Conservation (phyloP, 2,888 invertebrate genomes). For the Drosophila subsilvestris region DNA sequence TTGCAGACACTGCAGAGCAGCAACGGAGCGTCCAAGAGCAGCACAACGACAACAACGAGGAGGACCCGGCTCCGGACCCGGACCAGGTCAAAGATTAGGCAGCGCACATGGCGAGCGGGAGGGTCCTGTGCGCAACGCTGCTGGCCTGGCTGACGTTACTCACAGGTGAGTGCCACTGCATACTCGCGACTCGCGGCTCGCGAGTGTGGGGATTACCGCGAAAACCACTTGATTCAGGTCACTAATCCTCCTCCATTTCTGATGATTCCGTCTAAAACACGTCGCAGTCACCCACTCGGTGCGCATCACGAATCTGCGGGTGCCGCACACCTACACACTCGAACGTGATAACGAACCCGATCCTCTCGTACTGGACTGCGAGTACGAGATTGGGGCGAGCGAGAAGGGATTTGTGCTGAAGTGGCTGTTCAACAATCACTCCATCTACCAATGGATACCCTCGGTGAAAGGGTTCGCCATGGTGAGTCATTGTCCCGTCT, state of each 20-base stretch:
- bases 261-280: not conserved
- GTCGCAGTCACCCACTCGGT: slow-evolving; percentile 81
- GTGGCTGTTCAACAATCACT: slow-evolving; percentile 84
- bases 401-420: slow-evolving; percentile 84
- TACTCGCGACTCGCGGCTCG: not conserved
- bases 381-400: slow-evolving; percentile 82
- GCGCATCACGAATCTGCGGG: slow-evolving; percentile 83
- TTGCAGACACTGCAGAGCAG: slow-evolving; percentile 11
- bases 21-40: slow-evolving; percentile 15
- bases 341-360: slow-evolving; percentile 82
- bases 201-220: not conserved
- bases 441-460: slow-evolving; percentile 84
- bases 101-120: slow-evolving; percentile 80
- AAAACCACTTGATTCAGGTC: not conserved
- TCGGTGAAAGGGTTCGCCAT: slow-evolving; percentile 83
- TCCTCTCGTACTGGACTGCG: slow-evolving; percentile 83
- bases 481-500: slow-evolving; percentile 69
- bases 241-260: not conserved
- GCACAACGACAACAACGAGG: slow-evolving; percentile 30
- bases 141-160: slow-evolving; percentile 80
- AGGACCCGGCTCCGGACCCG: slow-evolving; percentile 22
- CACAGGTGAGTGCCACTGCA: slow-evolving; percentile 61
- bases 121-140: slow-evolving; percentile 74
- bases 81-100: slow-evolving; percentile 51
- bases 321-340: slow-evolving; percentile 83